Percentiles rank a stretch among this genome's conserved stretches.
These are phyloP conservation scores for Enoplolaimus lenunculus DNA, from an alignment of 2,888 invertebrate species.

Conservation along the genomic window DNA sequence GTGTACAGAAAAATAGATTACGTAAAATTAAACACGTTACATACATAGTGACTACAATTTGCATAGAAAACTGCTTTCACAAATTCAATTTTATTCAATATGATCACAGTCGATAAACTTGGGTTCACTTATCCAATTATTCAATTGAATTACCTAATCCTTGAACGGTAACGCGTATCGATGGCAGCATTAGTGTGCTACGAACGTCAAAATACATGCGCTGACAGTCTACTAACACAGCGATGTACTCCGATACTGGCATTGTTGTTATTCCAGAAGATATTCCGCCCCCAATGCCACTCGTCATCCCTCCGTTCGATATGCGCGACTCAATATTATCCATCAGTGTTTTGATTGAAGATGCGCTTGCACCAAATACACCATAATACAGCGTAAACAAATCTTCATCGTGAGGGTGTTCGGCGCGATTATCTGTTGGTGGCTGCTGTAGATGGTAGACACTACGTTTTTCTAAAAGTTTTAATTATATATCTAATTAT, in stretches of 20 bases:
- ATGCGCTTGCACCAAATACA: slow-evolving; percentile 80
- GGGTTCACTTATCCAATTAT: too few relatives aligned
- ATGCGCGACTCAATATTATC: slow-evolving; percentile 56
- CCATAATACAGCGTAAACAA: slow-evolving; percentile 72
- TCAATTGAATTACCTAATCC: background rate
- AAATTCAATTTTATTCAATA: too few relatives aligned
- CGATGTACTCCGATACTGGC: background rate
- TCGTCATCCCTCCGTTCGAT: background rate
- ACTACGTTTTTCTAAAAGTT: too few relatives aligned
- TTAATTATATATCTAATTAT: too few relatives aligned
- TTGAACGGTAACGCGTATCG: background rate
- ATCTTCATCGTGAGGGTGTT: slow-evolving; percentile 45
- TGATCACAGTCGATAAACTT: too few relatives aligned
- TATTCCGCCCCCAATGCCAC: background rate
- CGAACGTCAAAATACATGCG: background rate
- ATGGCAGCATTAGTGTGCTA: background rate
- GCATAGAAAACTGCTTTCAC: too few relatives aligned
- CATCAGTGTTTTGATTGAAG: slow-evolving; percentile 64
- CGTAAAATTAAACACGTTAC: too few relatives aligned
- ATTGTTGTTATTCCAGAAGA: background rate
- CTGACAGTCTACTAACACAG: background rate
- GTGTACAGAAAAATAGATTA: too few relatives aligned
- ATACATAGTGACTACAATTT: too few relatives aligned
- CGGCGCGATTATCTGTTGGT: background rate
- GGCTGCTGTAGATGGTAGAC: too few relatives aligned